Evolutionary conservation across 2,113 vertebrate genomes (phyloP), one percentile per base, ranked within the genome.

Genomic region (Scortum barcoo): DNA sequence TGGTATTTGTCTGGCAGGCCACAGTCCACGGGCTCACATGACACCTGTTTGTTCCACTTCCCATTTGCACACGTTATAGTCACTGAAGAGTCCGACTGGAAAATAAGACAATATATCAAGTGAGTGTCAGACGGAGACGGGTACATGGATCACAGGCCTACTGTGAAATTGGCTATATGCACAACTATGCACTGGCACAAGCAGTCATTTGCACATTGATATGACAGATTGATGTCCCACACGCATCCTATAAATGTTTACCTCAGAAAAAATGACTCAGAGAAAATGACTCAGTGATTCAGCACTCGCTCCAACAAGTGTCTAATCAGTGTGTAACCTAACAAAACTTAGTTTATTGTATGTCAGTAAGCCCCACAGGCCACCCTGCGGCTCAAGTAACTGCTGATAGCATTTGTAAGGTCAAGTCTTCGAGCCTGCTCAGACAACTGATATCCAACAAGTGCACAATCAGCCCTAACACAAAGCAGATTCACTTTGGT

Each of bases 1-100:
- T 99, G 98, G 81, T 97, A 97, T 73, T 98, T 98, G 83, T 99
- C 98, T 0, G 98, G 98, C 38, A 97, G 46, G n/a, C 98, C 97
- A 0, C 98, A 99, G 93, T 99, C 98, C 76, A 99, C 96, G 0
- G 98, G 98, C 85, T 99, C 97, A 0, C 98, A 99, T 0, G 95
- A 96, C 40, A 98, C 97, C 90, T 97, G 97, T 77, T 97, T 97
- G 90, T 96, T 99, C 98, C 98, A 99, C 81, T 99, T 98, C 74
- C 98, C 98, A 62, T 99, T 97, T 0, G 92, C 86, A 71, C 98
- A 99, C 11, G 96, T 99, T 90, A 99, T 96, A 20, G 95, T 97
- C 88, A 97, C 94, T 0, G 73, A 78, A 42, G 96, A 93, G 72
- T 95, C 95, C 38, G 53, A 94, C 97, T 98, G 78, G 76, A 68